Conservation (phyloP, 1,140 invertebrate genomes). For the Dinothrombium tinctorium region DNA sequence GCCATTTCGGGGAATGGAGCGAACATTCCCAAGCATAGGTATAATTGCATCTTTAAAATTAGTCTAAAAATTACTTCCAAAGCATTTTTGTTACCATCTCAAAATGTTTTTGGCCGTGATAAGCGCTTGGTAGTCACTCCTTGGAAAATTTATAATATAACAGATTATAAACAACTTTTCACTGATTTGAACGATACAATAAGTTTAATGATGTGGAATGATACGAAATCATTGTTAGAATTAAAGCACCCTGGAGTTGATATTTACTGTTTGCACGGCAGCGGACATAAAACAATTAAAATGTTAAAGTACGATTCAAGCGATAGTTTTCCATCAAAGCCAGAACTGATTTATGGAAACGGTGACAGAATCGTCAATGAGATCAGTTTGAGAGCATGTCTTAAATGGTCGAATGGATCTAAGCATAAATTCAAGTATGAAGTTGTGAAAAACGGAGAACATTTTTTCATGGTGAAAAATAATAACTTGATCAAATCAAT, state of each 20-base stretch:
- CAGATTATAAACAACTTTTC: not conserved
- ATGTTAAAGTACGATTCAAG: slow-evolving; percentile 35
- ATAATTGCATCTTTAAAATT: too few relatives aligned
- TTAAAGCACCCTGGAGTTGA: slow-evolving; percentile 59
- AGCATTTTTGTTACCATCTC: slow-evolving; percentile 70
- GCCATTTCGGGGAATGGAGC: slow-evolving; percentile 37
- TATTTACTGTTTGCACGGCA: slow-evolving; percentile 65
- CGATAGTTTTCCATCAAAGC: slow-evolving; percentile 35
- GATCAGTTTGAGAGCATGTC: slow-evolving; percentile 52
- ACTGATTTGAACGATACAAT: not conserved
- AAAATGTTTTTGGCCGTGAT: slow-evolving; percentile 51
- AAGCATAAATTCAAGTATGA: too few relatives aligned
- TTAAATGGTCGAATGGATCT: too few relatives aligned
- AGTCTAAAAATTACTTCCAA: too few relatives aligned
- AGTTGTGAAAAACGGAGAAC: too few relatives aligned
- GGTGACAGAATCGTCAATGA: slow-evolving; percentile 89
- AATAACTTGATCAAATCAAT: too few relatives aligned
- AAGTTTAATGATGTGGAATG: slow-evolving; percentile 14
- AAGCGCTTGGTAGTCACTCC: slow-evolving; percentile 31
- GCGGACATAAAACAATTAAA: slow-evolving; percentile 41
- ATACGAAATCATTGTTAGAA: slow-evolving; percentile 56
- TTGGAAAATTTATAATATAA: not conserved
- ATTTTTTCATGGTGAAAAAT: too few relatives aligned
- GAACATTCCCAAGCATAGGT: slow-evolving; percentile 77
- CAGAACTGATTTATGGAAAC: slow-evolving; percentile 44